Evolutionary conservation across 2,888 invertebrate genomes (phyloP), one percentile per base, ranked within the genome.

Genomic region (Hemithea aestivaria): DNA sequence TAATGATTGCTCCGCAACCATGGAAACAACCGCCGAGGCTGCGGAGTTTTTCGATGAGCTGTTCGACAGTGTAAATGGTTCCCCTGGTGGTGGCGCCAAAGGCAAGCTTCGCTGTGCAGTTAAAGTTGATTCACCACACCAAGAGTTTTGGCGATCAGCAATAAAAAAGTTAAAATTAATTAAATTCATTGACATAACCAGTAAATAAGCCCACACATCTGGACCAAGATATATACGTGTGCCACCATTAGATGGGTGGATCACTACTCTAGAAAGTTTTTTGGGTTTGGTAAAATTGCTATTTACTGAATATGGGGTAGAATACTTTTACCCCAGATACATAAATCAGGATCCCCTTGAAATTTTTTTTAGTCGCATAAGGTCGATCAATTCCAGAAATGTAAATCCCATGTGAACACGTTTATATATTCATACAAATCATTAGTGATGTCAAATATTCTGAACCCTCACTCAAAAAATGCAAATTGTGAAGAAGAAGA

Each of bases 1-100:
- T n/a, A n/a, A n/a, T n/a, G n/a, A n/a, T n/a, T n/a, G n/a, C n/a
- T n/a, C n/a, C n/a, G n/a, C n/a, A n/a, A 20, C 29, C 6, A 29
- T 29, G 29, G 21, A 6, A 1, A 21, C 21, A 20, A 28, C 29
- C 1, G 29, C 10, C 2, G 10, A 21, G 7, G 21, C n/a, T 2
- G 29, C 21, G 1, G 21, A 20, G 6, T 29, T 29, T 21, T 8
- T 29, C 10, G 20, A 29, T 9, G 10, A 10, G 2, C 16, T 29
- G 4, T 29, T 29, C 10, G 29, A 29, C 29, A 29, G 21, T 10
- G 29, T 21, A 6, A 29, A 21, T 6, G 29, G 29, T 1, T 29
- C 7, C 8, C 20, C 5, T 6, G 7, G 10, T 2, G 20, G 21
- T 8, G 7, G 2, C 2, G 21, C 16, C 7, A 6, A 9, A 21